Base-by-base conservation (phyloP, 2,797 vertebrate species). In the Scarus forsteni region DNA sequence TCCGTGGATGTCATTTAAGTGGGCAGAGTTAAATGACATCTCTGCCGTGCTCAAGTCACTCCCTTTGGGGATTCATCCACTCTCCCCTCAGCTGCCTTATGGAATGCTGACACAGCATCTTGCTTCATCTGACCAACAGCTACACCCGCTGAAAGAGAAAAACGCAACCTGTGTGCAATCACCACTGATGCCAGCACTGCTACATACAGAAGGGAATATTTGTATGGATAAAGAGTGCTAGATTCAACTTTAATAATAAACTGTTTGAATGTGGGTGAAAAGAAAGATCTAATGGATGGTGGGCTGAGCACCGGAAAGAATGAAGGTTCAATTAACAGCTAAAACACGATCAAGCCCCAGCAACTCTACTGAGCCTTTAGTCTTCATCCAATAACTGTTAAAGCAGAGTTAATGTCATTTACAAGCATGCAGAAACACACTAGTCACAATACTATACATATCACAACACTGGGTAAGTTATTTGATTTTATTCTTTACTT, bases 41-140 rank as follows among this genome's bases (percentile, higher is more conserved):
- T 88, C 63, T 73, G 77, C 85, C 74, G 71, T 10, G 77, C 81
- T 86, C 80, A 80, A 79, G 88, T 88, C 88, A 66, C 75, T 74
- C 79, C 61, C 74, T 78, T 75, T 73, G 36, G 85, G 87, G 84
- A 87, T 82, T 88, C 83, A 83, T 87, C 87, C 79, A 82, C 83
- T 88, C 82, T 86, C 73, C 76, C 60, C 75, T 90, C 85, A 83
- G 84, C 87, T 85, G 77, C 86, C 82, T 73, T 64, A 64, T 64
- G 75, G 84, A 86, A 80, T 77, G 90, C 90, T 92, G 91, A 92
- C 85, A 84, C 87, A 73, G 90, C 89, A 85, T 62, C 83, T 78
- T 73, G 36, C 66, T 86, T 86, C 88, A 90, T 90, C 86, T 89
- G 88, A 93, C 85, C 87, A 87, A 68, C 79, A 85, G 85, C 78